Base-by-base conservation (phyloP, 2,888 invertebrate species). In the Dryobota labecula region DNA sequence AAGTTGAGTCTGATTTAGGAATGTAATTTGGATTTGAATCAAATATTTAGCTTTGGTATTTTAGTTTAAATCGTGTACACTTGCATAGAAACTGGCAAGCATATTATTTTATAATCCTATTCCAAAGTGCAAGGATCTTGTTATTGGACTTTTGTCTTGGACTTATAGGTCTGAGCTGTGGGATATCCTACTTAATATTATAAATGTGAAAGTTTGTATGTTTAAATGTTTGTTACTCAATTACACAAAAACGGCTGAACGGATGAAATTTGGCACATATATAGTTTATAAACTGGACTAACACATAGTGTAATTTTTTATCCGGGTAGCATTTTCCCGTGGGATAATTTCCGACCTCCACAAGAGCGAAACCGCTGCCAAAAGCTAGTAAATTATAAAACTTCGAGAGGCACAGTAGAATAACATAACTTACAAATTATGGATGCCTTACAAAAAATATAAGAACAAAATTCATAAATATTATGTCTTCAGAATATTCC, bases 1-100 rank as follows among this genome's bases (percentile, higher is more conserved):
- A 20, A 60, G 41, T 64, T 72, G 7, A 43, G 51, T 56, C 11
- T 27, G 54, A 51, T 64, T 76, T 64, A 60, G 30, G 27, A 45
- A 57, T 51, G 20, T 51, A 27, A 61, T 61, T 77, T 47, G 13
- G 0, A 43, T 53, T 36, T n/a, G 1, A 68, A 47, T 69, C 20
- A 30, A 33, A 63, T 58, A 30, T 57, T 65, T 20, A 33, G 7
- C 18, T 51, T 60, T 51, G 15, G n/a, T 4, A 9, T 74, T 45
- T 62, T 3, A 51, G 9, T 45, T 73, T 38, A 41, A 57, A 47
- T 51, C 20, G 15, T 70, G n/a, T n/a, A n/a, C n/a, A n/a, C n/a
- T n/a, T n/a, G 13, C 27, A 36, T 5, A 33, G 20, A 8, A 11
- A 13, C 24, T 15, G 3, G 8, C 2, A 27, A 72, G 15, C 8